These are phyloP conservation scores for Pangasianodon gigas DNA, from an alignment of 2,113 vertebrate genomes.

Conservation along the genomic window DNA sequence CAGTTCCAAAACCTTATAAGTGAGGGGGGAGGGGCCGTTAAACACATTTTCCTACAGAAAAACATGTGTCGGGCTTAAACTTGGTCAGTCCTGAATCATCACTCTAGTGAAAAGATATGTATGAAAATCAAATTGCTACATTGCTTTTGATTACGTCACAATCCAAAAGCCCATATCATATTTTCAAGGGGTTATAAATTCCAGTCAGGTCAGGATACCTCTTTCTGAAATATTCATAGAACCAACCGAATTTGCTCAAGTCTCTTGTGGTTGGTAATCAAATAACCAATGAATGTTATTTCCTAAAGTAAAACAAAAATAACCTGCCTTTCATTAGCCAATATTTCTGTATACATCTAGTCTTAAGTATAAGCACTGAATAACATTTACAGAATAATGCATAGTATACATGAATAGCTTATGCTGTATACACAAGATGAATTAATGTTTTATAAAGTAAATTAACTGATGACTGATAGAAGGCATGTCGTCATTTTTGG, in stretches of 20 bases:
- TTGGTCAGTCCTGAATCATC: constrained; percentile 65
- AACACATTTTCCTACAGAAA: constrained; percentile 73
- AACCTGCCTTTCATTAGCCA: not conserved
- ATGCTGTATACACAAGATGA: not conserved
- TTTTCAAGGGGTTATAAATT: constrained; percentile 68
- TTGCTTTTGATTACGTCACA: constrained; percentile 73
- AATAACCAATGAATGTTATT: constrained; percentile 32
- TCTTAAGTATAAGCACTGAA: not conserved
- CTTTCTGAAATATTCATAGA: constrained; percentile 64
- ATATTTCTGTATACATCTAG: not conserved
- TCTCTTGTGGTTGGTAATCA: constrained; percentile 41
- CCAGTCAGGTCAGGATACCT: constrained; percentile 56
- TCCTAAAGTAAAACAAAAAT: constrained; percentile 28
- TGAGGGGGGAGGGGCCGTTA: constrained; percentile 72
- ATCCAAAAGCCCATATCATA: constrained; percentile 68
- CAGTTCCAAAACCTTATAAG: constrained; percentile 44
- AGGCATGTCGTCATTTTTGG: not conserved
- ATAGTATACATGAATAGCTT: not conserved
- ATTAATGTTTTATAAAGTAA: not conserved
- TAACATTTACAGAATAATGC: not conserved
- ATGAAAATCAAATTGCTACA: constrained; percentile 72
- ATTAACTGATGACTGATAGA: not conserved
- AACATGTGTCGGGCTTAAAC: constrained; percentile 58
- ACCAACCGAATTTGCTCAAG: constrained; percentile 49
- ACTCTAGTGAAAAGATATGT: constrained; percentile 68